Conservation (phyloP, 2,797 vertebrate genomes). For the Dendrocincla fuliginosa region DNA sequence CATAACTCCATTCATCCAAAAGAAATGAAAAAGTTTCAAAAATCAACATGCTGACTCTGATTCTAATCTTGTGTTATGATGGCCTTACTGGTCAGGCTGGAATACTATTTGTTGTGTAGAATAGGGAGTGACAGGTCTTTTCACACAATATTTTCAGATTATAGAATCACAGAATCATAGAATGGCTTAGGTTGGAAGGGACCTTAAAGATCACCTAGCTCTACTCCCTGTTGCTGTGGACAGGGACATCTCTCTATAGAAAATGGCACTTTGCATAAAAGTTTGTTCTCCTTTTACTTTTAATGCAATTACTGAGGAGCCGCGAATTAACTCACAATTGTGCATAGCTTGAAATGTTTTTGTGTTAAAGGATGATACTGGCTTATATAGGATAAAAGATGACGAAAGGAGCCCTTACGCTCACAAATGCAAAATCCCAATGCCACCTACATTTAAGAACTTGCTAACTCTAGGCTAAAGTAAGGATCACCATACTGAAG, state of each 20-base stretch:
- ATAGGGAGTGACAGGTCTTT: not conserved
- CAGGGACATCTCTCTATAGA: not conserved
- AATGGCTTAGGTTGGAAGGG: fast-evolving
- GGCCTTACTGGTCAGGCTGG: not conserved
- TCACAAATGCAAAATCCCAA: not conserved
- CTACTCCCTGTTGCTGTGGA: not conserved
- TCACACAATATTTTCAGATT: not conserved
- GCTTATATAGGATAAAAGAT: not conserved
- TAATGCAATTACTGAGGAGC: not conserved
- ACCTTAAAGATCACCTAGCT: not conserved
- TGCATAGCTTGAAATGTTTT: not conserved
- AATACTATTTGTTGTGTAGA: not conserved
- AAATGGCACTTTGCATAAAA: not conserved
- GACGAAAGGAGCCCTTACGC: not conserved
- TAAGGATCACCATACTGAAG: not conserved
- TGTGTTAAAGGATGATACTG: not conserved
- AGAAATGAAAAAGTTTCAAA: not conserved
- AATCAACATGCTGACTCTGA: not conserved
- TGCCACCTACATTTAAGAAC: not conserved
- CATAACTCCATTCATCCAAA: not conserved
- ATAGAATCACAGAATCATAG: not conserved
- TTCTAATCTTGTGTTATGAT: not conserved
- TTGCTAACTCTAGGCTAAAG: not conserved
- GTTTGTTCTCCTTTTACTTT: not conserved
- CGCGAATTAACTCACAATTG: not conserved